Base-by-base conservation (phyloP, 2,888 invertebrate species). In the Tanytarsus gracilentus region DNA sequence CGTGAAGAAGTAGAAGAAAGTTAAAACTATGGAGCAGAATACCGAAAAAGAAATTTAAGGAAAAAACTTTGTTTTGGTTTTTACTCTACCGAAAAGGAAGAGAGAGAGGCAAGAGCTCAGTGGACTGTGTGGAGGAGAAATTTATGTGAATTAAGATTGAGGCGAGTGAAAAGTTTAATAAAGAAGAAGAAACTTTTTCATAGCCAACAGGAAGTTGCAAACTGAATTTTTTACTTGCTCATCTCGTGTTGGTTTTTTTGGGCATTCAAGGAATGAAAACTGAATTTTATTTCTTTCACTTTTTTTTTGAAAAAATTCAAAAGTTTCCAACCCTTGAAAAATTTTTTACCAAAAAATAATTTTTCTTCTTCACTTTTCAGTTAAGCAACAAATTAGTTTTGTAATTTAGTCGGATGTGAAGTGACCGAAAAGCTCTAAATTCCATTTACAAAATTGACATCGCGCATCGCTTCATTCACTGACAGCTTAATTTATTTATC, bases 101-200 rank as follows among this genome's bases (percentile, higher is more conserved):
- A 16, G 16, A 36, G 36, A 36, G n/a, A n/a, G n/a, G n/a, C n/a
- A n/a, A 14, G 44, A 9, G 23, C 8, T 44, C 23, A 9, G 21
- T 44, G 44, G 44, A 44, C 44, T 18, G 44, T 44, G n/a, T n/a
- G n/a, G n/a, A n/a, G 11, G 44, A 18, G 23, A 44, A 33, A 44
- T 44, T 44, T 44, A 44, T 44, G 44, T 44, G 44, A 44, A 44
- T 44, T 44, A 44, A 44, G 44, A 44, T 44, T 44, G 44, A 44
- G 44, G 44, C 21, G 44, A 44, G 23, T 44, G 44, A 23, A 44
- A 44, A 44, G 23, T 44, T 44, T 44, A 11, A 44, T 44, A 18
- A 7, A 44, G 4, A 36, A 36, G 23, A 44, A 8, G 23, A 44
- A 23, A 40, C n/a, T n/a, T n/a, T n/a, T n/a, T n/a, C n/a, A n/a